Evolutionary conservation across 2,888 invertebrate species (phyloP), one percentile per base, ranked within the genome.

Genomic region (Noctua janthina): DNA sequence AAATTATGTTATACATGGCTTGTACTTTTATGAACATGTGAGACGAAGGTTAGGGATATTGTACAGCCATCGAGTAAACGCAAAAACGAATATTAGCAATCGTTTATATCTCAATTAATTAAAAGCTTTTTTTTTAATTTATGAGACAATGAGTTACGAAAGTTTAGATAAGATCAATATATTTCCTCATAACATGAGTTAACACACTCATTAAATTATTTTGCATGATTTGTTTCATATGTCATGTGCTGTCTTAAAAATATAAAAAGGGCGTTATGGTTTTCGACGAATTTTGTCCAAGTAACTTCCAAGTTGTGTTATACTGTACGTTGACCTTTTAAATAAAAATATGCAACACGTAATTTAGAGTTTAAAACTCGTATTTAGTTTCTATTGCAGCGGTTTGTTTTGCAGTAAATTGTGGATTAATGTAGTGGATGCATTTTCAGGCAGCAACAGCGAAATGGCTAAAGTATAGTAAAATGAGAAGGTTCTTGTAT

Each of bases 401-500:
- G 49, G 39, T 56, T 46, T 46, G 56, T 17, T 75, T 59, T n/a
- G 35, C 29, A 64, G 11, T 78, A 43, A 35, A 78, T 66, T 78
- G 23, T 43, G 75, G 39, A 51, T 59, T 59, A 59, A 59, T n/a
- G 59, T 59, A n/a, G n/a, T 78, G 23, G 4, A 66, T 54, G n/a
- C 3, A 43, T 64, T 78, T 46, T 51, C 13, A 8, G 51, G 23
- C 29, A 64, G 17, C 15, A 56, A 79, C 66, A 66, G 79, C 46
- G 1, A 20, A 67, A n/a, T 39, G 15, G 20, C 7, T 49, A 6
- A 8, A 46, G 46, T 5, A 64, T 1, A 54, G 20, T 54, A 2
- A 54, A 8, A 54, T 54, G 2, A 5, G 20, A 20, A 64, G 3
- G 43, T 39, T 76, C 35, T 77, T 51, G 23, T 77, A 11, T 23